Base-by-base conservation (phyloP, 2,797 vertebrate species). In the Notolabrus celidotus region DNA sequence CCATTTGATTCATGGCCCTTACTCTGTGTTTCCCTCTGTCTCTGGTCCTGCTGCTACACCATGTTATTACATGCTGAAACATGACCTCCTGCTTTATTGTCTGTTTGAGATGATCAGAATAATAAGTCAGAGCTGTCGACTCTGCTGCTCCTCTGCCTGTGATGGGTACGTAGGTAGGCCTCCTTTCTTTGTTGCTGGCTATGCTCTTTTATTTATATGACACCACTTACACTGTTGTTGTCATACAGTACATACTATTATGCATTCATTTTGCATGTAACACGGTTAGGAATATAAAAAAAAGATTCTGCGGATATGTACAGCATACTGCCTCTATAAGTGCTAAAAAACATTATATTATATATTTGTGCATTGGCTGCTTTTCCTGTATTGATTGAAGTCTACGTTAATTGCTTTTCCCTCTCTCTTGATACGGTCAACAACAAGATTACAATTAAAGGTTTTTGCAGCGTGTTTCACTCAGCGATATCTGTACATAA, bases 21-120 rank as follows among this genome's bases (percentile, higher is more conserved):
- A 80, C 59, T 19, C 58, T 15, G 69, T 77, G 74, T 75, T 82
- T 88, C 85, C 75, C 79, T 73, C 43, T 70, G 80, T 86, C 85
- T 88, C 87, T 80, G 87, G 86, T 86, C 89, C 87, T 90, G 84
- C 84, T 74, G 77, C 82, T 76, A 75, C 89, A 87, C 71, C 76
- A 29, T 90, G 89, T 89, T 90, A 89, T 88, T 85, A 88, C 89
- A 90, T 71, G 77, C 74, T 85, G 82, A 86, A 87, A 86, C 87
- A 89, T 92, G 90, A 92, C 92, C 92, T 88, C 90, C 82, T 82
- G 83, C 50, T 88, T 89, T 89, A 87, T 83, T 92, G 87, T 93
- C 89, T 89, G 79, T 92, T 93, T 92, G 89, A 92, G 83, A 89
- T 92, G 89, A 93, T 94, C 91, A 87, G 87, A 88, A 92, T 92